Conservation (phyloP, 2,888 invertebrate species). For the Caenorhabditis sp. region DNA sequence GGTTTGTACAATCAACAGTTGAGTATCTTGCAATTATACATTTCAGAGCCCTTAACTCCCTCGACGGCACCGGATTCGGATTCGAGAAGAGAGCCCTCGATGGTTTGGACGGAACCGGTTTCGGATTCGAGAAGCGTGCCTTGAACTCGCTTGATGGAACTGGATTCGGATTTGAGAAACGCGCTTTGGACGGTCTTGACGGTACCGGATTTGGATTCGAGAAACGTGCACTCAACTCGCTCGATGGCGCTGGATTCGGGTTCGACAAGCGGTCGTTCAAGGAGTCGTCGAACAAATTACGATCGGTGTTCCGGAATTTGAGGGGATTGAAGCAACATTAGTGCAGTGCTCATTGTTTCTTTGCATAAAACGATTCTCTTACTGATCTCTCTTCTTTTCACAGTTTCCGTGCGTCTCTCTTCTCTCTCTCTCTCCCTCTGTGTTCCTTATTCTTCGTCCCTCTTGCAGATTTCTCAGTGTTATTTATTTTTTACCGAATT, state of each 20-base stretch:
- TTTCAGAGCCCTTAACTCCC: constrained; percentile 53
- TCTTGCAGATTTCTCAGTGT: neutral
- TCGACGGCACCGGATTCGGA: constrained; percentile 67
- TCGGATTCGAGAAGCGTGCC: constrained; percentile 64
- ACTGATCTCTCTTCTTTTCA: neutral
- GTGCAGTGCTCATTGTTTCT: no score
- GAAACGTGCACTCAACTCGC: constrained; percentile 60
- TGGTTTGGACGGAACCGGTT: constrained; percentile 40
- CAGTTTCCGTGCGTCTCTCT: constrained; percentile 1
- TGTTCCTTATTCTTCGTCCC: constrained; percentile 23
- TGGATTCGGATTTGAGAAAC: constrained; percentile 71
- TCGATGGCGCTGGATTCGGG: constrained; percentile 65
- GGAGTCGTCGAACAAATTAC: constrained; percentile 46
- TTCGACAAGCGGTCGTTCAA: constrained; percentile 63
- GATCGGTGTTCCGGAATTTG: constrained; percentile 47
- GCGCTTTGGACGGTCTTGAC: constrained; percentile 67
- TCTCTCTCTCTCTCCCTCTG: constrained; percentile 17
- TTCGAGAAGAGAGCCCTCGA: constrained; percentile 69
- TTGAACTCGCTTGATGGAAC: constrained; percentile 65
- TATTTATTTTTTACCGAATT: no score
- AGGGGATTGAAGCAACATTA: constrained; percentile 56
- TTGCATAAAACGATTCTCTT: no score
- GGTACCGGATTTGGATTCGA: constrained; percentile 68
- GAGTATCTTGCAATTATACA: no score
- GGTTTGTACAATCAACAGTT: no score